Conservation (phyloP, 2,113 vertebrate genomes). For the Polyodon spathula region DNA sequence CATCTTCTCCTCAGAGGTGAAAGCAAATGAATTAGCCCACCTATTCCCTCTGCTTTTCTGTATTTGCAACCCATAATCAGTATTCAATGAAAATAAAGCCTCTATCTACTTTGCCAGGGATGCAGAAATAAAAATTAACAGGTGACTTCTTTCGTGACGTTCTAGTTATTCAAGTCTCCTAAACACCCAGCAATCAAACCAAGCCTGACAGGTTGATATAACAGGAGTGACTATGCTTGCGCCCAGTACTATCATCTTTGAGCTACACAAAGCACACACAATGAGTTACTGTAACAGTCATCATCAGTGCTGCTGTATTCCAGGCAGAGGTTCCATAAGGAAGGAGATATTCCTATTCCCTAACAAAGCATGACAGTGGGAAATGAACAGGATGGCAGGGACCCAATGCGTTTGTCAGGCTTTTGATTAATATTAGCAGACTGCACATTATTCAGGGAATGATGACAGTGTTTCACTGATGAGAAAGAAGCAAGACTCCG, state of each 20-base stretch:
- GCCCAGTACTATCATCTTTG: background rate
- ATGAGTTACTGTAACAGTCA: background rate
- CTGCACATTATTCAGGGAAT: constrained; percentile 5
- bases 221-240: background rate
- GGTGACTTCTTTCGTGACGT: background rate
- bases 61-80: too few species aligned
- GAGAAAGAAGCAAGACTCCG: background rate
- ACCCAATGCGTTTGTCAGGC: background rate
- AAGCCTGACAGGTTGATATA: constrained; percentile 8
- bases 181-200: constrained; percentile 8
- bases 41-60: too few species aligned
- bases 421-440: constrained; percentile 13
- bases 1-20: too few species aligned
- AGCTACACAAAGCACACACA: background rate
- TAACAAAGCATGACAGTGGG: background rate
- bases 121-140: too few species aligned
- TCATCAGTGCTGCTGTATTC: background rate
- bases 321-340: background rate
- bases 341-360: background rate
- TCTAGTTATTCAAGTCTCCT: background rate
- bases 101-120: too few species aligned
- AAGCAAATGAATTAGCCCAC: too few species aligned
- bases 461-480: background rate
- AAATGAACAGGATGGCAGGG: background rate
- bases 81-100: too few species aligned